A percentile compares a stretch with the other conserved stretches of the same genome.
These are phyloP conservation scores for Micrasema longulum DNA, from an alignment of 1,140 invertebrate species.

Conservation along the genomic window DNA sequence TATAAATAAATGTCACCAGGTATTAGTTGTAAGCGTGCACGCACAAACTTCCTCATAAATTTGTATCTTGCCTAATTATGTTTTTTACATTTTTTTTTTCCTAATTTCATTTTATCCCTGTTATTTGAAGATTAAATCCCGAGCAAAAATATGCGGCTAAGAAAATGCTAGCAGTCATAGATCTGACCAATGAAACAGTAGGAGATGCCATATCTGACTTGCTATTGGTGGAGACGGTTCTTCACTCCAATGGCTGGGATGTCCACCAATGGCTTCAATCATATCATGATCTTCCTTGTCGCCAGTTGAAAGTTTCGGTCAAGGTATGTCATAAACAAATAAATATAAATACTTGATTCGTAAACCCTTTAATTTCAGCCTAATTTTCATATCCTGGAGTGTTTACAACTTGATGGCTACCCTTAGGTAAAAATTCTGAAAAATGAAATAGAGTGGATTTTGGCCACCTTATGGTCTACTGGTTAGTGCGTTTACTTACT, in stretches of 20 bases:
- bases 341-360: background rate
- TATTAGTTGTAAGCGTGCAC: too few relatives aligned
- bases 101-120: background rate
- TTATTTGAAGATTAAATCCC: constrained; percentile 42
- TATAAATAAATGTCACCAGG: too few relatives aligned
- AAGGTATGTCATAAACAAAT: constrained; percentile 60
- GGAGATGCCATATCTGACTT: constrained; percentile 98
- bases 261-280: constrained; percentile 82
- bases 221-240: constrained; percentile 91
- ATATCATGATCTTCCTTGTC: constrained; percentile 90
- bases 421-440: too few relatives aligned
- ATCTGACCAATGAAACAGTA: constrained; percentile 95
- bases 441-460: too few relatives aligned
- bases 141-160: constrained; percentile 68
- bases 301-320: constrained; percentile 89
- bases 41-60: too few relatives aligned
- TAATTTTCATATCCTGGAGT: too few relatives aligned
- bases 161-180: constrained; percentile 77
- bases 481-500: too few relatives aligned
- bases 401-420: too few relatives aligned
- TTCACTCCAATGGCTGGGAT: constrained; percentile 84
- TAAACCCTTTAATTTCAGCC: too few relatives aligned
- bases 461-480: too few relatives aligned
- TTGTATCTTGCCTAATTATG: too few relatives aligned
- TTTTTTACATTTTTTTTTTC: background rate